These are phyloP conservation scores for Labia minor DNA, from an alignment of 2,888 invertebrate genomes.

Conservation along the genomic window DNA sequence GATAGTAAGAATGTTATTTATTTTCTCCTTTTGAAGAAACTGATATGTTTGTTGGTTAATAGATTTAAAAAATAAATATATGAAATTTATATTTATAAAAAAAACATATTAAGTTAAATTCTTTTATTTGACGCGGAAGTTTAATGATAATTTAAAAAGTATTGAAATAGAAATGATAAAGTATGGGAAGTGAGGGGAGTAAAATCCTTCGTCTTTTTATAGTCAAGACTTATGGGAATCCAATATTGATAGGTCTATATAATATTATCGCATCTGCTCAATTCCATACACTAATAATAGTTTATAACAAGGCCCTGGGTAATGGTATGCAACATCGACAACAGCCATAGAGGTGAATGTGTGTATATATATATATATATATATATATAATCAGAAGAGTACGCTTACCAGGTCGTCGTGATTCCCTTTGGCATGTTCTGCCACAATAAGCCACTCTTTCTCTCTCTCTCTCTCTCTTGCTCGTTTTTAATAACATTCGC, in stretches of 20 bases:
- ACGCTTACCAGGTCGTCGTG: neutral
- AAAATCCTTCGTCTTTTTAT: neutral
- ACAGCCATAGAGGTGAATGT: no score
- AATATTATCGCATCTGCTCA: slow-evolving; percentile 2
- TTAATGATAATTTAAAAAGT: no score
- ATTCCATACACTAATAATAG: slow-evolving; percentile 8
- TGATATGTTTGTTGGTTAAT: no score
- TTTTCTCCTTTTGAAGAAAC: no score
- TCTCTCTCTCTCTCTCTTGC: neutral
- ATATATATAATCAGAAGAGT: neutral
- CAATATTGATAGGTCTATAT: slow-evolving; percentile 5
- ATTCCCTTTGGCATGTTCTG: neutral
- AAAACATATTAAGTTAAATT: no score
- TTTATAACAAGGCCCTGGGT: neutral
- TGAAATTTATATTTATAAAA: no score
- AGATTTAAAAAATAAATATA: no score
- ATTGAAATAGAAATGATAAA: no score
- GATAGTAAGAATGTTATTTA: no score
- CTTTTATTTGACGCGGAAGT: no score
- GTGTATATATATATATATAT: neutral
- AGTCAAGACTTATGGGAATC: neutral
- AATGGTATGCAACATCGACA: slow-evolving; percentile 1
- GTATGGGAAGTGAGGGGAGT: no score
- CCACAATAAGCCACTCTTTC: neutral
- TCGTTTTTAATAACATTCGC: slow-evolving; percentile 3